Base-by-base conservation (phyloP, 2,113 vertebrate genomes). In the Butorides virescens region DNA sequence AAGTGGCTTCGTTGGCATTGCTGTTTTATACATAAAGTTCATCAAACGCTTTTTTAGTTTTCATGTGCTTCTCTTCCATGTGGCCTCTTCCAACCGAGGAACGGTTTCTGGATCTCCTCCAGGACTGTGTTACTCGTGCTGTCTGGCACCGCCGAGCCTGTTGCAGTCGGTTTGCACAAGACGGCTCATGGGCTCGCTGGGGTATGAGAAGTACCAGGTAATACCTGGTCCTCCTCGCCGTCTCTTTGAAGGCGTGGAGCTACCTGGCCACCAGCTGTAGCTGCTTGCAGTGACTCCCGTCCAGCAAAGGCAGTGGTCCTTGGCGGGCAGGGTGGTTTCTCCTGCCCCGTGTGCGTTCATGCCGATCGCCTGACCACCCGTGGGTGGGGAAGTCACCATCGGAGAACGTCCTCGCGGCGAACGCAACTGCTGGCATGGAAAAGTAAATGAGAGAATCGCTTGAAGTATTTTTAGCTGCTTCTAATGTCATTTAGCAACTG, bases 401-500 rank as follows among this genome's bases (percentile, higher is more conserved):
- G 15, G 62, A 81, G 75, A 93, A 44, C 70, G 8, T 90, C 93
- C 90, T 63, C 4, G 1, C 0, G 4, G 66, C 65, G 22, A 77
- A 39, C 11, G 5, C 84, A 15, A 92, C 66, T 5, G 56, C 86
- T 84, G 73, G 55, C 55, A 22, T 21, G 59, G 95, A 90, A 95
- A 90, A 96, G 27, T 52, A 86, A 95, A 71, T 1, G 37, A 70
- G 79, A 83, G 77, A 90, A 76, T 47, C 2, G 4, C 78, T 56
- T 67, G 56, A 77, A 92, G 90, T 96, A 97, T 96, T 96, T 97
- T 96, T 96, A 97, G 93, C 88, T 4, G 21, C 71, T 74, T 42
- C 79, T 94, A 94, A 94, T 95, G 96, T 83, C 90, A 77, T 96
- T 95, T 94, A 96, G 67, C 92, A 96, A 59, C 86, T 93, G 93